Evolutionary conservation across 2,888 invertebrate genomes (phyloP), one percentile per base, ranked within the genome.

Genomic region (Lordiphosa fenestrarum): DNA sequence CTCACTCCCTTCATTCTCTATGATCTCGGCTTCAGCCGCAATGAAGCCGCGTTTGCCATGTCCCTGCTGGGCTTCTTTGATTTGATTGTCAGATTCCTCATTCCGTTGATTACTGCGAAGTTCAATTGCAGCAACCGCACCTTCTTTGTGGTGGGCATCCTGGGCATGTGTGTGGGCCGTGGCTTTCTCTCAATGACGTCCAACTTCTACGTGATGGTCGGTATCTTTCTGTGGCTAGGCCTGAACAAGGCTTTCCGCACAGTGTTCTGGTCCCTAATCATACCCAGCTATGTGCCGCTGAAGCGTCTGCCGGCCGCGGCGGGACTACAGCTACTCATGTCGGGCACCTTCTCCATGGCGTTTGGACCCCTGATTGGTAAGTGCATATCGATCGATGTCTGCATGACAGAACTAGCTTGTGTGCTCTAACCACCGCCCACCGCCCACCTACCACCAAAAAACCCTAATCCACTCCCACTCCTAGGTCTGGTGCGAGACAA

Each of bases 231-330:
- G 0, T 91, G 93, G 64, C 91, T 94, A 71, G 94, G 94, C 0
- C 91, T 93, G 52, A 94, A 93, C 21, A 94, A 94, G 88, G 94
- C 93, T 0, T 88, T 94, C 23, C 90, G 94, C 55, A 94, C 94
- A 1, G 93, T 94, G 19, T 94, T 94, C 80, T 93, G 94, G 92
- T 92, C 93, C 0, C 86, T 94, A 10, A 93, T 94, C 10, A 93
- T 94, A 73, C 94, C 94, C 2, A 91, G 92, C 0, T 91, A 94
- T 84, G 94, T 94, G 25, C 92, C 94, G 0, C 78, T 94, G 6
- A 92, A 93, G 58, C 92, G 93, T 61, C 78, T 94, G 55, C 94
- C 94, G 0, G 94, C 93, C 7, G 94, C 94, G 0, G 91, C 93
- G 3, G 94, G 94, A 0, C 89, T 94, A 25, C 94, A 94, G 81